Conservation (phyloP, 2,797 vertebrate genomes). For the Pogoniulus pusillus region DNA sequence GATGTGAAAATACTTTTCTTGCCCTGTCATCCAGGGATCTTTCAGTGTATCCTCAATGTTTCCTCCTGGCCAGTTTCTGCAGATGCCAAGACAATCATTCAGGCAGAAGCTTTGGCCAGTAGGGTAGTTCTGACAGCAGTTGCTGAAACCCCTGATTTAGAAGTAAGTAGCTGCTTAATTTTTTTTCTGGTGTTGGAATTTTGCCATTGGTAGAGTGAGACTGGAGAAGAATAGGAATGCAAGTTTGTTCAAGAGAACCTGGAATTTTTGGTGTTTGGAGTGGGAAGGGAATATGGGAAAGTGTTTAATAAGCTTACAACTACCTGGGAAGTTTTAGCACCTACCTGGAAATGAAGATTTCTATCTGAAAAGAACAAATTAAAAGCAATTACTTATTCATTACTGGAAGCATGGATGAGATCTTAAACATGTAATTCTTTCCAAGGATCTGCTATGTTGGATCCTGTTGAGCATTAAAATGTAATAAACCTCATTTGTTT, state of each 20-base stretch:
- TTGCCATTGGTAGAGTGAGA: background rate
- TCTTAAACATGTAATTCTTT: background rate
- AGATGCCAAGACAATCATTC: conserved; percentile 81
- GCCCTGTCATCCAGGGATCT: conserved; percentile 86
- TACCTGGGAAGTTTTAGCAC: background rate
- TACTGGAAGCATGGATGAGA: background rate
- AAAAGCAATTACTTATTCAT: background rate
- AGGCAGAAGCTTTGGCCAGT: conserved; percentile 86
- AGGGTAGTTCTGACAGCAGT: conserved; percentile 88
- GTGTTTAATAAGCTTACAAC: background rate
- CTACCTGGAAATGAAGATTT: background rate
- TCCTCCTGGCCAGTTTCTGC: conserved; percentile 93
- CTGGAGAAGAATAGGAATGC: background rate
- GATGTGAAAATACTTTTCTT: conserved; percentile 93
- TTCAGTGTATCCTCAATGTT: conserved; percentile 88
- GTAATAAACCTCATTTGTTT: background rate
- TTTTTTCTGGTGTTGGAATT: background rate
- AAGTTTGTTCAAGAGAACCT: background rate
- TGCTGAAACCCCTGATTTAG: conserved; percentile 88
- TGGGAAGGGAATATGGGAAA: background rate
- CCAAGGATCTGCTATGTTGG: background rate
- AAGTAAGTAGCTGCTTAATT: conserved; percentile 76
- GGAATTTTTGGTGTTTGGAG: background rate
- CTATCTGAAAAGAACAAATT: background rate
- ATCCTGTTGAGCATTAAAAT: background rate